phyloP scores from a whole-genome alignment of 2,797 vertebrate species.

The Enteromius trimaculatus region DNA sequence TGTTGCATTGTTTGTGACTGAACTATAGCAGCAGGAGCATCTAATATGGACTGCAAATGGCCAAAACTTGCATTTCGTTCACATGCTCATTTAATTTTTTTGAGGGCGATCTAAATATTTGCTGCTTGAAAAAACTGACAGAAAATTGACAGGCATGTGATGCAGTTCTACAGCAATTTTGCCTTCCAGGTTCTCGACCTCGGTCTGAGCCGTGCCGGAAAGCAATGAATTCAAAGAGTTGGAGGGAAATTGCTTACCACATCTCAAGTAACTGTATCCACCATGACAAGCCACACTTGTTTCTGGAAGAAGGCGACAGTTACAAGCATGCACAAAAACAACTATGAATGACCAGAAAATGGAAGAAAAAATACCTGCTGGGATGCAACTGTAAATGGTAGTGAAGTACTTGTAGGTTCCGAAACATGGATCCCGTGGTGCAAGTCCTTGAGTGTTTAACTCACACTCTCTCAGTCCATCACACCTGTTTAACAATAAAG shows the following conservation, averaged over 20 bases:
- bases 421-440: not conserved
- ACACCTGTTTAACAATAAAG: constrained; percentile 6
- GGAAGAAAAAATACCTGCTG: not conserved
- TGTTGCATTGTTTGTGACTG: too few relatives aligned
- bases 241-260: constrained; percentile 39
- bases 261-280: constrained; percentile 10
- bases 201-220: too few relatives aligned
- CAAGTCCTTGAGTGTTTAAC: not conserved
- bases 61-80: too few relatives aligned
- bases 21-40: too few relatives aligned
- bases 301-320: constrained; percentile 18
- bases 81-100: too few relatives aligned
- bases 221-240: too few relatives aligned
- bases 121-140: not conserved
- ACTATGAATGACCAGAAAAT: constrained; percentile 1
- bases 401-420: constrained; percentile 25
- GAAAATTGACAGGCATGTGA: too few relatives aligned
- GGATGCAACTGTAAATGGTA: not conserved
- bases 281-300: constrained; percentile 34
- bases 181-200: too few relatives aligned
- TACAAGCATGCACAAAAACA: not conserved
- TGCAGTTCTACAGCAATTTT: too few relatives aligned
- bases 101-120: too few relatives aligned
- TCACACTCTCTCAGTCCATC: not conserved
- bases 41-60: too few relatives aligned